Base-by-base conservation (phyloP, 2,113 vertebrate genomes). In the Pterophyllum scalare region DNA sequence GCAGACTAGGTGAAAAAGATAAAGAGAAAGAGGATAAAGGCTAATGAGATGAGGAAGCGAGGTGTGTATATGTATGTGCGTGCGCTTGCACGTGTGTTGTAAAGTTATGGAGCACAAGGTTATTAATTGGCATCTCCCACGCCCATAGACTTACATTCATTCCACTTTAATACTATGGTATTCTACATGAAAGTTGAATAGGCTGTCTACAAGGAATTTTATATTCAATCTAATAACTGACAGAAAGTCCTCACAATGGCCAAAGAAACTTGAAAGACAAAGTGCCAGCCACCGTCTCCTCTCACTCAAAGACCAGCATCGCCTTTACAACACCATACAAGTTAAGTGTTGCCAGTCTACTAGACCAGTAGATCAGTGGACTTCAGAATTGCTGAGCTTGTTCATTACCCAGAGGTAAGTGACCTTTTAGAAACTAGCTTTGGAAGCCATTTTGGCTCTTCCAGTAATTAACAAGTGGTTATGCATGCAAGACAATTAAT, bases 401-500 rank as follows among this genome's bases (percentile, higher is more conserved):
- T 92, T 94, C 88, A 93, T 93, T 92, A 93, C 87, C 83, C 91
- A 86, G 85, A 72, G 84, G 86, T 85, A 81, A 91, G 85, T 93
- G 91, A 95, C 94, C 93, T 94, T 94, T 94, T 90, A 90, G 87
- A 92, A 91, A 93, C 87, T 88, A 89, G 92, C 90, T 91, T 89
- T 80, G 91, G 90, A 93, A 90, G 90, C 92, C 91, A 94, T 91
- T 93, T 93, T 93, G 87, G 84, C 84, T 94, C 90, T 89, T 77
- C 67, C 77, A 92, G 86, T 94, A 94, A 95, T 94, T 94, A 94
- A 94, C 91, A 93, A 93, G 90, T 94, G 90, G 91, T 93, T 93
- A 93, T 94, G 93, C 90, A 94, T 89, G 84, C 88, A 60, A 93
- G 90, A 94, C 88, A 92, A 94, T 94, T 95, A 93, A 94, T 87